Evolutionary conservation across 2,888 invertebrate species (phyloP), one percentile per base, ranked within the genome.

Genomic region (Drosophila anomalata): DNA sequence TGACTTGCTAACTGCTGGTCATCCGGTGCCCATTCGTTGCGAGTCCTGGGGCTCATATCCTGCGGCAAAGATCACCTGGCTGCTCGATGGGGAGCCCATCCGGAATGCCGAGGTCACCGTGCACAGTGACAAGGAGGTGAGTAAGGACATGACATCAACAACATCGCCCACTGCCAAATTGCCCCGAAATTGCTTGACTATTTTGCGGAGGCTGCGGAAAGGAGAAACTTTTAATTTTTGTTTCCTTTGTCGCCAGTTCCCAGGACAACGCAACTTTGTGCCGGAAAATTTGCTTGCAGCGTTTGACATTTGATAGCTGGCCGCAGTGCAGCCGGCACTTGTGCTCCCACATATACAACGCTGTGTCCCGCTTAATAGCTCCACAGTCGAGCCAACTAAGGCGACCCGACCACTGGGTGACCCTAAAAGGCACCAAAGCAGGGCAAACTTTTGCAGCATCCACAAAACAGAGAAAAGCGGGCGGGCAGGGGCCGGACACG

Each of bases 21-120:
- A 95, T 87, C 94, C 95, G 71, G 94, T 95, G 81, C 94, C 94
- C 54, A 94, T 95, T 76, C 94, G 95, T 72, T 97, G 97, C 91
- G 96, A 96, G 86, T 95, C 96, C 42, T 94, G 95, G 90, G 97
- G 97, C 36, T 96, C 96, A 52, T 95, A 95, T 90, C 97, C 97
- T 22, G 95, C 96, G 12, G 96, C 97, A 3, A 95, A 95, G 90
- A 94, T 97, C 68, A 94, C 95, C 85, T 97, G 96, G 97, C 94
- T 95, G 75, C 93, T 97, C 77, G 96, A 95, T 87, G 94, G 94
- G 68, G 94, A 94, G 83, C 93, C 94, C 77, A 94, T 95, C 86
- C 93, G 93, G 79, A 94, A 94, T 87, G 93, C 94, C 54, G 93
- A 94, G 79, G 92, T 94, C 67, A 93, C 94, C 73, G 93, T 94